Conservation (phyloP, 2,888 invertebrate species). For the Cartodere bifasciata region DNA sequence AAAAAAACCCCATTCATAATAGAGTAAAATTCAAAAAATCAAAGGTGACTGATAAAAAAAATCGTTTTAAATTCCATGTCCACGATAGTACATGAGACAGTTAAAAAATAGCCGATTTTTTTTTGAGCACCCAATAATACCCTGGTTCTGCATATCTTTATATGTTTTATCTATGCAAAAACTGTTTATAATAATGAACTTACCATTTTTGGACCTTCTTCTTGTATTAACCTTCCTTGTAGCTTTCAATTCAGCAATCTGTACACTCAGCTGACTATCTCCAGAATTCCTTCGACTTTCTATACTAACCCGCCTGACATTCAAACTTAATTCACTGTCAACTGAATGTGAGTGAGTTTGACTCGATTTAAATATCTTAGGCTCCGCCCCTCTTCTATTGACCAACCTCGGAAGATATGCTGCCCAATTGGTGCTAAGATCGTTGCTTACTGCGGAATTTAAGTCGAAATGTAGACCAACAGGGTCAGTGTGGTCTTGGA, state of each 20-base stretch:
- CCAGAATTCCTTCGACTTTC: slow-evolving; percentile 78
- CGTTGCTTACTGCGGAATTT: slow-evolving; percentile 62
- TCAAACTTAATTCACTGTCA: slow-evolving; percentile 58
- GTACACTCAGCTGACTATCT: slow-evolving; percentile 76
- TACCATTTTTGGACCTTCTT: slow-evolving; percentile 10
- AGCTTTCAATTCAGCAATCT: slow-evolving; percentile 73
- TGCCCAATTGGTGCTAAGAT: slow-evolving; percentile 85
- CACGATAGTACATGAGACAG: too few species aligned
- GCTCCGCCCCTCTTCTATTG: slow-evolving; percentile 70
- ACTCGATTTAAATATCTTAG: slow-evolving; percentile 41
- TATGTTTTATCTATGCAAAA: too few species aligned
- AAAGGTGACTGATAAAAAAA: too few species aligned
- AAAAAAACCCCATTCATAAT: too few species aligned
- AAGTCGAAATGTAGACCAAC: slow-evolving; percentile 65
- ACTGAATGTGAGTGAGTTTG: slow-evolving; percentile 43
- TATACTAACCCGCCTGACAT: slow-evolving; percentile 69
- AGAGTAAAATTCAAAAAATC: too few species aligned
- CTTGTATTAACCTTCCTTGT: slow-evolving; percentile 41
- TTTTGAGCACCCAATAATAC: too few species aligned
- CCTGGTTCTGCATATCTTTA: too few species aligned
- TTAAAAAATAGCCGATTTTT: too few species aligned
- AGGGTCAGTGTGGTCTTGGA: slow-evolving; percentile 83
- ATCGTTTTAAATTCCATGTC: too few species aligned
- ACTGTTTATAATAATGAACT: too few species aligned
- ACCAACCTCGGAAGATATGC: slow-evolving; percentile 81